Conservation (phyloP, 2,797 vertebrate genomes). For the Helostoma temminkii region DNA sequence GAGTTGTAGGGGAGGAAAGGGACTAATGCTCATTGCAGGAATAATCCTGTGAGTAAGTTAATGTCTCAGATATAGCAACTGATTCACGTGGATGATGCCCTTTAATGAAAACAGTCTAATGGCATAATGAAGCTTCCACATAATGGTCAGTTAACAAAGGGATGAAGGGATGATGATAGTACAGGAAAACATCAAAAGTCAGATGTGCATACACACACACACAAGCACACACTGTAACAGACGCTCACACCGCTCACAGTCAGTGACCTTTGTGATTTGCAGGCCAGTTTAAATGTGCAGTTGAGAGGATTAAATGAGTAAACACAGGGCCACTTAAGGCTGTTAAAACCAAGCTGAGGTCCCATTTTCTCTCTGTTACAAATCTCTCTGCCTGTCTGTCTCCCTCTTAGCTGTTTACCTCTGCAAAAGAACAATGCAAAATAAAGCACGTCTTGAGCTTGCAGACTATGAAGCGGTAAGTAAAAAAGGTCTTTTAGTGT, state of each 20-base stretch:
- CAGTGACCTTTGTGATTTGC: constrained; percentile 70
- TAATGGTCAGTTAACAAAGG: constrained; percentile 72
- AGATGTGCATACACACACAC: constrained; percentile 3
- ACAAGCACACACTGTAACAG: constrained; percentile 20
- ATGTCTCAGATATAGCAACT: constrained; percentile 48
- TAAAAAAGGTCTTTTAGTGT: constrained; percentile 50
- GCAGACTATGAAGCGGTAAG: constrained; percentile 98
- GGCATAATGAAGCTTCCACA: constrained; percentile 68
- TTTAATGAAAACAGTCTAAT: constrained; percentile 76
- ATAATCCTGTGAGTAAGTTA: constrained; percentile 56
- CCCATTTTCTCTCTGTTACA: constrained; percentile 50
- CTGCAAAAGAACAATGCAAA: constrained; percentile 99
- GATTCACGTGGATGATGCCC: constrained; percentile 66
- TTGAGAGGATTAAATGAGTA: constrained; percentile 78
- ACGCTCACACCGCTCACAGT: constrained; percentile 26
- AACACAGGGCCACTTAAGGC: constrained; percentile 74
- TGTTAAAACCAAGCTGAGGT: constrained; percentile 64
- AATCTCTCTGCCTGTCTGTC: constrained; percentile 38
- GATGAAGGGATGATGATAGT: constrained; percentile 62
- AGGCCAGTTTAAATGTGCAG: constrained; percentile 72
- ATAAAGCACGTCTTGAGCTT: constrained; percentile 97
- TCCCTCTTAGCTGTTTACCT: constrained; percentile 94
- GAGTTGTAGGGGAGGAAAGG: constrained; percentile 39
- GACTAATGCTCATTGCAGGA: constrained; percentile 51
- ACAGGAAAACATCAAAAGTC: constrained; percentile 65